Evolutionary conservation across 1,140 invertebrate genomes (phyloP).

Genomic region (Galendromus occidentalis): DNA sequence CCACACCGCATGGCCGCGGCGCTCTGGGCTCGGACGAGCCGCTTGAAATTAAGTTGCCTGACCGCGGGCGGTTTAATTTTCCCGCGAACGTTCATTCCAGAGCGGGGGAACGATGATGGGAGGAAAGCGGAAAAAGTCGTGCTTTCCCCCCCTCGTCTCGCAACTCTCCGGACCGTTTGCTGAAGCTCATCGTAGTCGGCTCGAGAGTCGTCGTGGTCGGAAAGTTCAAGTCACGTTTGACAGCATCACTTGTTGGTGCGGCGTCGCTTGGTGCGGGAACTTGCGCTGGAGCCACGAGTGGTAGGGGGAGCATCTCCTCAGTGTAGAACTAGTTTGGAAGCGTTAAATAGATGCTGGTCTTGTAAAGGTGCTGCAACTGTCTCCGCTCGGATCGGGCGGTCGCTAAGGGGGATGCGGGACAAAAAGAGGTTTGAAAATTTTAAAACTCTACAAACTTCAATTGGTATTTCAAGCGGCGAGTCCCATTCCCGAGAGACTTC

Average conservation of each 20-base stretch:
- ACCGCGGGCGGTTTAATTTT: slow-evolving; percentile 11
- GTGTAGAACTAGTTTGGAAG: neutral
- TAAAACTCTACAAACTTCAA: slow-evolving; percentile 4
- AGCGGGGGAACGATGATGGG: no score
- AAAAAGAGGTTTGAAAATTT: neutral
- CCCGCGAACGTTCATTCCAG: neutral
- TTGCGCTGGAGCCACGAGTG: no score
- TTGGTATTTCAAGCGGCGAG: neutral
- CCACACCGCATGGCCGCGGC: no score
- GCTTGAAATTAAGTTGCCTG: slow-evolving; percentile 6
- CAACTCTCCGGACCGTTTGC: no score
- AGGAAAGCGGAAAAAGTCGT: neutral
- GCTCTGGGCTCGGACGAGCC: no score
- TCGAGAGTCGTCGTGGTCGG: neutral
- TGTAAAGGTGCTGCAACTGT: neutral
- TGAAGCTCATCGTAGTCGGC: neutral
- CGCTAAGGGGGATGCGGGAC: neutral
- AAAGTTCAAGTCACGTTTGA: slow-evolving; percentile 10
- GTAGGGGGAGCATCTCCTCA: no score
- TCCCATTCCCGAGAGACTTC: no score
- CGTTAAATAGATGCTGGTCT: neutral
- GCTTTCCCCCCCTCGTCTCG: neutral
- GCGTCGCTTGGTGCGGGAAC: no score
- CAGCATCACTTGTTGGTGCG: no score
- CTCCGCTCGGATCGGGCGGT: neutral